These are phyloP conservation scores for Parnassius glacialis DNA, from an alignment of 2,888 invertebrate genomes.

Conservation along the genomic window DNA sequence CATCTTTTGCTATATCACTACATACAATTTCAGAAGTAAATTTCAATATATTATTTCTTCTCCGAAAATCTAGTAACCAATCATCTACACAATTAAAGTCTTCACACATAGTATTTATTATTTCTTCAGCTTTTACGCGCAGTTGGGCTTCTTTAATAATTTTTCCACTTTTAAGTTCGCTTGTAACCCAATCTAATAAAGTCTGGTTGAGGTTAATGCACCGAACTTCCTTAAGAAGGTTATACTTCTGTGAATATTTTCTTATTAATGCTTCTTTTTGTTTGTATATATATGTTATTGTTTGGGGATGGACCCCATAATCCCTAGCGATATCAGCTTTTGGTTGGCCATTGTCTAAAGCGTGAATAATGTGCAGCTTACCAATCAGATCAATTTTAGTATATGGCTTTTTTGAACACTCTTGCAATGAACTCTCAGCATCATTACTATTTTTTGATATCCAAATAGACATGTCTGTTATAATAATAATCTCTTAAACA, in stretches of 20 bases:
- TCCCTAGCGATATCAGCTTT: conserved; percentile 44
- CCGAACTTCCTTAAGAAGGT: conserved; percentile 29
- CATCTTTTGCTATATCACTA: conserved; percentile 21
- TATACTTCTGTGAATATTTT: conserved; percentile 41
- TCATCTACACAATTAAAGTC: conserved; percentile 40
- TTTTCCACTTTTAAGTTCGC: conserved; percentile 37
- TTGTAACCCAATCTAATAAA: conserved; percentile 43
- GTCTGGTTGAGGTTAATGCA: conserved; percentile 40
- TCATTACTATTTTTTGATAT: conserved; percentile 4
- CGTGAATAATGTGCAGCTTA: conserved; percentile 45
- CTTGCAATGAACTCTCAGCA: conserved; percentile 10
- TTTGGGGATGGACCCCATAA: conserved; percentile 43
- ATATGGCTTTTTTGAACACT: conserved; percentile 25
- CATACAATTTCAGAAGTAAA: conserved; percentile 32
- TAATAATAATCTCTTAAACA: background rate
- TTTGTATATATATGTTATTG: conserved; percentile 42
- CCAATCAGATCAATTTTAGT: conserved; percentile 40
- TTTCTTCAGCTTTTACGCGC: conserved; percentile 37
- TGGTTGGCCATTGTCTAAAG: conserved; percentile 44
- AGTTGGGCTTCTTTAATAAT: conserved; percentile 38
- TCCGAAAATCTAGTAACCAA: conserved; percentile 43
- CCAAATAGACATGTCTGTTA: background rate
- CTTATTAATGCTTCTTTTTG: conserved; percentile 41
- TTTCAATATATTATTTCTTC: conserved; percentile 42
- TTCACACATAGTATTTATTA: conserved; percentile 37